Evolutionary conservation across 2,113 vertebrate genomes (phyloP).

Genomic region (Aspiorhynchus laticeps): DNA sequence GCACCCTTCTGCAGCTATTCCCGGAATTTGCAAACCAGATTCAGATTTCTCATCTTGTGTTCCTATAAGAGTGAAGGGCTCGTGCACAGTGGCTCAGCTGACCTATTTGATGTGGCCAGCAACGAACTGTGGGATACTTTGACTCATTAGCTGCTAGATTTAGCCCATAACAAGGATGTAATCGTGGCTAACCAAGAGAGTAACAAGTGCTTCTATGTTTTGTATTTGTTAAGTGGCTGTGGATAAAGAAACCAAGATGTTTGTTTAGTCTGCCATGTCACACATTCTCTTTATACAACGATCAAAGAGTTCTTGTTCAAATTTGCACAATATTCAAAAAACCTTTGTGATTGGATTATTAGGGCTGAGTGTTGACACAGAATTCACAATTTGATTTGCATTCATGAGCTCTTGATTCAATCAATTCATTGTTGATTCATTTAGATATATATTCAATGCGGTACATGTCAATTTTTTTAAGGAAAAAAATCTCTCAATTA

Average conservation of each 20-base stretch:
- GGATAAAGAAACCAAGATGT: background rate
- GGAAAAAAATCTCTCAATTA: too few species aligned
- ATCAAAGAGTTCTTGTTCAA: background rate
- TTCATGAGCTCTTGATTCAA: background rate
- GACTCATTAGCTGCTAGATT: background rate
- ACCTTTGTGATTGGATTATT: background rate
- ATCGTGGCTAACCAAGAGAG: background rate
- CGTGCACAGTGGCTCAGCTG: background rate
- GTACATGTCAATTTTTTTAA: too few species aligned
- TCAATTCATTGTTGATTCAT: background rate
- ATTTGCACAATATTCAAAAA: background rate
- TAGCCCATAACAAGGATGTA: background rate
- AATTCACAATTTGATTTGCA: background rate
- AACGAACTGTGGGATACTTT: background rate
- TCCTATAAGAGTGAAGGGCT: background rate
- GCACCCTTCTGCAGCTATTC: slow-evolving; percentile 40
- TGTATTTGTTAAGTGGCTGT: background rate
- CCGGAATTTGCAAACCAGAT: slow-evolving; percentile 38
- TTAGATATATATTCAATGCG: too few species aligned
- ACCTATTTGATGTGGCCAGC: slow-evolving; percentile 10
- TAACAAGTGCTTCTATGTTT: background rate
- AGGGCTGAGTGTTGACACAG: background rate
- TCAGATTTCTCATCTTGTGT: slow-evolving; percentile 31
- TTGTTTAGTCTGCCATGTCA: background rate
- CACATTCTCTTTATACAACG: background rate